Conservation (phyloP, 2,888 invertebrate genomes). For the Prenolepis imparis region DNA sequence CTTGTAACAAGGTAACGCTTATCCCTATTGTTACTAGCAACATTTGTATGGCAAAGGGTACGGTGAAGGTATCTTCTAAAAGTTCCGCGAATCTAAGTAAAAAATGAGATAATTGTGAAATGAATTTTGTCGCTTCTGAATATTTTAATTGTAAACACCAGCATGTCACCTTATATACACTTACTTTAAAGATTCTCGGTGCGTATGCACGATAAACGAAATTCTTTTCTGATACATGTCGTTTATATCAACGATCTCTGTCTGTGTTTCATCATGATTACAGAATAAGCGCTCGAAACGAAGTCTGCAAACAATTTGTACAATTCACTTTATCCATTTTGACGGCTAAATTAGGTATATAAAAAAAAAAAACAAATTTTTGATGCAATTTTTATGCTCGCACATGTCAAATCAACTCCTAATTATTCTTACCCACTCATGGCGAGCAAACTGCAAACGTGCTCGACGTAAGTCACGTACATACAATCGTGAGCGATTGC, state of each 20-base stretch:
- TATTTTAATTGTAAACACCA: too few relatives aligned
- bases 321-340: not conserved
- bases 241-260: not conserved
- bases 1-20: conserved; percentile 27
- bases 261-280: not conserved
- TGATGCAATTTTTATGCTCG: too few relatives aligned
- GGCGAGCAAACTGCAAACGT: conserved; percentile 26
- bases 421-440: conserved; percentile 13
- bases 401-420: too few relatives aligned
- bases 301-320: not conserved
- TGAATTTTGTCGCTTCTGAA: too few relatives aligned
- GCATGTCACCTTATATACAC: not conserved
- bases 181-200: conserved; percentile 1
- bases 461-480: conserved; percentile 33
- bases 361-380: too few relatives aligned
- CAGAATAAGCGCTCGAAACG: not conserved
- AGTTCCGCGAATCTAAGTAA: not conserved
- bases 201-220: not conserved
- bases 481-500: conserved; percentile 18
- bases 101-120: too few relatives aligned
- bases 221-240: not conserved
- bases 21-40: not conserved
- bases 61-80: not conserved
- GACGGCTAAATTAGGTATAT: too few relatives aligned
- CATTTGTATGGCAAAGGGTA: conserved; percentile 8